Conservation (phyloP, 2,797 vertebrate genomes). For the Sebastes aleutianus region DNA sequence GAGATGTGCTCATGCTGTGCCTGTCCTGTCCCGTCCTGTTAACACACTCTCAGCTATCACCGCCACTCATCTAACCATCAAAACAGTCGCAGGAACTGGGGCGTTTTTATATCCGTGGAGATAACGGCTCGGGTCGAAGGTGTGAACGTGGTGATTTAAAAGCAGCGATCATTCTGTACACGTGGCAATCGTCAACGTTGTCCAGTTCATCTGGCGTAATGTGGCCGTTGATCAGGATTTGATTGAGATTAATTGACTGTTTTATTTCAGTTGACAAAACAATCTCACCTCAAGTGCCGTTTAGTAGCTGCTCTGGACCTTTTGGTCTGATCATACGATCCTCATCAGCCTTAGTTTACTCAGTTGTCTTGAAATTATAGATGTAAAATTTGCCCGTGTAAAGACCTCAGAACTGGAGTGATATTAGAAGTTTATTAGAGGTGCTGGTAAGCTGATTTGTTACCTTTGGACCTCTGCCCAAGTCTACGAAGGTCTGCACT, state of each 20-base stretch:
- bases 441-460: too few relatives aligned
- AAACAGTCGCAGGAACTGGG: not conserved
- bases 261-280: not conserved
- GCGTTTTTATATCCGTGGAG: constrained; percentile 5
- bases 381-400: not conserved
- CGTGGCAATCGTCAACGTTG: not conserved
- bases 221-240: not conserved
- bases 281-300: not conserved
- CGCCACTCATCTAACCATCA: constrained; percentile 33
- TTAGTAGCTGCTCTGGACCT: not conserved
- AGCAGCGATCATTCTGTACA: not conserved
- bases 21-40: constrained; percentile 62
- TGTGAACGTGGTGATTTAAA: constrained; percentile 9
- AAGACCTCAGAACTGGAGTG: too few relatives aligned
- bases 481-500: too few relatives aligned
- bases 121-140: constrained; percentile 23
- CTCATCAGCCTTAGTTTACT: not conserved
- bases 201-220: not conserved
- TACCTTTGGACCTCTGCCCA: too few relatives aligned
- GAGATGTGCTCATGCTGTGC: constrained; percentile 71
- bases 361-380: not conserved
- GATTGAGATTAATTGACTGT: not conserved
- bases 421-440: too few relatives aligned
- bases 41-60: constrained; percentile 29
- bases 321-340: not conserved